Evolutionary conservation across 2,113 vertebrate species (phyloP).

Genomic region (Azemiops feae): DNA sequence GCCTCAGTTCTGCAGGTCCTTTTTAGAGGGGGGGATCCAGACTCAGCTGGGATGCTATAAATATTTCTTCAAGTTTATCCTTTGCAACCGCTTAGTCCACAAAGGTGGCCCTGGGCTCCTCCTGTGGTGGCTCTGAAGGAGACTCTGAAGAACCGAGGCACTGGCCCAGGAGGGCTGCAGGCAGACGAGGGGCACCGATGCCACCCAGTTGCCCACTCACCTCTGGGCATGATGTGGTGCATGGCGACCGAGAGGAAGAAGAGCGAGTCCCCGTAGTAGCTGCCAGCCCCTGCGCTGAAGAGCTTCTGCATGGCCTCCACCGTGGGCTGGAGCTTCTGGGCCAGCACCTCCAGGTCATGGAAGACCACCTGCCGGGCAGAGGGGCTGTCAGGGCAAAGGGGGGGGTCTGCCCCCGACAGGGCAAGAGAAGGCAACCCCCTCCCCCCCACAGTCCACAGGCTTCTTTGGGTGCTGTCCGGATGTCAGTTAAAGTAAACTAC

Average conservation of each 20-base stretch:
- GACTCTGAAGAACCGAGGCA: not conserved
- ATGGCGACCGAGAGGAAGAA: conserved; percentile 97
- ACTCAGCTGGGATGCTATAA: not conserved
- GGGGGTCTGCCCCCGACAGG: not conserved
- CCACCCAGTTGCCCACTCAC: conserved; percentile 63
- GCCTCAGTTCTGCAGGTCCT: not conserved
- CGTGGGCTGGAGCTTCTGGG: conserved; percentile 86
- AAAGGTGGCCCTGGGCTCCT: not conserved
- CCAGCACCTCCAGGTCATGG: conserved; percentile 84
- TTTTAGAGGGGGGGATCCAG: not conserved
- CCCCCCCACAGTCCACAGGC: too few relatives aligned
- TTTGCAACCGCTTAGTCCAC: not conserved
- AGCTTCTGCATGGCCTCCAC: conserved; percentile 96
- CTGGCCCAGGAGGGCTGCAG: not conserved
- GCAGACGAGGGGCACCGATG: too few relatives aligned
- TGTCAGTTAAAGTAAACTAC: not conserved
- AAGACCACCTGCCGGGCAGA: conserved; percentile 79
- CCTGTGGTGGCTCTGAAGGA: not conserved
- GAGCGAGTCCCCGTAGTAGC: conserved; percentile 95
- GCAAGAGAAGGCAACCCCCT: not conserved
- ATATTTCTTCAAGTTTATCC: not conserved
- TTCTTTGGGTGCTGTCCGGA: too few relatives aligned
- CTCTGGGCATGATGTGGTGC: conserved; percentile 92
- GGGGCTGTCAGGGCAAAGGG: conserved; percentile 25
- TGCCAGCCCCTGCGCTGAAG: conserved; percentile 90